These are phyloP conservation scores for Allophyes oxyacanthae DNA, from an alignment of 2,888 invertebrate genomes.

Conservation along the genomic window DNA sequence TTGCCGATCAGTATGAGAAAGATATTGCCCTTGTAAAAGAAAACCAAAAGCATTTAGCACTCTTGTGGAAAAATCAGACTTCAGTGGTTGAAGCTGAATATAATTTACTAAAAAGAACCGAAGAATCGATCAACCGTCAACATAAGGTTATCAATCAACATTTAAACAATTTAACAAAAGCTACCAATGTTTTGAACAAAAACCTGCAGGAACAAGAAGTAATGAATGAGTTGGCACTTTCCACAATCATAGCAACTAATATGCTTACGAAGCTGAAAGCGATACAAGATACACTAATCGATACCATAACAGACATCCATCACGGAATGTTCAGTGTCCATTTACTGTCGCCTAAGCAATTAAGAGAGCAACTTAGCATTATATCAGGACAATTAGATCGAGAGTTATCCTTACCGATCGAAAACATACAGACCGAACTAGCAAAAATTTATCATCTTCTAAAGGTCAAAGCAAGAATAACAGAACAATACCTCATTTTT, in stretches of 20 bases:
- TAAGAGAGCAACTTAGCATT: slow-evolving; percentile 7
- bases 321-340: slow-evolving; percentile 1
- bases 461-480: not conserved
- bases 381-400: slow-evolving; percentile 10
- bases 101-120: not conserved
- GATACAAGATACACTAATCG: slow-evolving; percentile 5
- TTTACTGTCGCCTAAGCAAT: slow-evolving; percentile 1
- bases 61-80: not conserved
- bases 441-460: not conserved
- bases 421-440: no score
- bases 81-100: not conserved
- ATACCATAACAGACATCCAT: slow-evolving; percentile 3
- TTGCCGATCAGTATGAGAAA: slow-evolving; percentile 31
- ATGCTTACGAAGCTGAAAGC: slow-evolving; percentile 7
- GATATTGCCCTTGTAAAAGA: slow-evolving; percentile 13
- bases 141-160: not conserved
- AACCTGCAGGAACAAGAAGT: no score
- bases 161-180: no score
- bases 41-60: not conserved
- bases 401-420: not conserved
- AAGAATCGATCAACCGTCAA: not conserved
- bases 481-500: not conserved
- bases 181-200: no score
- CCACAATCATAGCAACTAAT: slow-evolving; percentile 1
- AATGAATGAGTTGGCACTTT: no score